Base-by-base conservation (phyloP, 2,113 vertebrate species). In the Eolophus roseicapilla region DNA sequence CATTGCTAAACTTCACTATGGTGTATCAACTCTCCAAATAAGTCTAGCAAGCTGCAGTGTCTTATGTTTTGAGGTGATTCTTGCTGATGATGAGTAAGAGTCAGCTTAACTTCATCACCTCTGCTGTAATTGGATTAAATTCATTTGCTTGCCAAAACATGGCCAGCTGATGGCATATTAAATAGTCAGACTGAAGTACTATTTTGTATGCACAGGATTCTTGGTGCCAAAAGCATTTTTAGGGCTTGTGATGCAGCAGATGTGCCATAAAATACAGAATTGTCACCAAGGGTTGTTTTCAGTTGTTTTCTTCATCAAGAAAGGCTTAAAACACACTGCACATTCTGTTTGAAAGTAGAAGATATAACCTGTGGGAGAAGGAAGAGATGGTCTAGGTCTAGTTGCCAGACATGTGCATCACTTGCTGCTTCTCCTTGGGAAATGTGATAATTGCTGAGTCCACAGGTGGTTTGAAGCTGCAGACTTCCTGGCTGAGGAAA, bases 41-140 rank as follows among this genome's bases (percentile, higher is more conserved):
- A 68, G 20, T 52, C n/a, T 53, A 84, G 47, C 39, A 73, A 86
- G 62, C 65, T 90, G 44, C 29, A 29, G 12, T 55, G 70, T 76
- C 74, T 77, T 67, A 27, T 50, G 52, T 70, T 93, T 63, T 70
- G 82, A 83, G 75, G 79, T 50, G 11, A 67, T 64, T 76, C 79
- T 77, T 73, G 49, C 50, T 70, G 60, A 52, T 62, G 65, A 49
- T 76, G 31, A 41, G 35, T 52, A 75, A 52, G 47, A 82, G 43
- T 93, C 78, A 84, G n/a, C 44, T 93, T 92, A 92, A 91, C 86
- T 86, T 94, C 46, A 67, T 52, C 94, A 92, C 77, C 90, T 92
- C 63, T 80, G 41, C 64, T 67, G 13, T 90, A 94, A 91, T 70
- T 85, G 91, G 92, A 96, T 96, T 96, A 91, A 96, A 88, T 90